phyloP scores from a whole-genome alignment of 1,140 invertebrate genomes.

The Cotesia chilonis region DNA sequence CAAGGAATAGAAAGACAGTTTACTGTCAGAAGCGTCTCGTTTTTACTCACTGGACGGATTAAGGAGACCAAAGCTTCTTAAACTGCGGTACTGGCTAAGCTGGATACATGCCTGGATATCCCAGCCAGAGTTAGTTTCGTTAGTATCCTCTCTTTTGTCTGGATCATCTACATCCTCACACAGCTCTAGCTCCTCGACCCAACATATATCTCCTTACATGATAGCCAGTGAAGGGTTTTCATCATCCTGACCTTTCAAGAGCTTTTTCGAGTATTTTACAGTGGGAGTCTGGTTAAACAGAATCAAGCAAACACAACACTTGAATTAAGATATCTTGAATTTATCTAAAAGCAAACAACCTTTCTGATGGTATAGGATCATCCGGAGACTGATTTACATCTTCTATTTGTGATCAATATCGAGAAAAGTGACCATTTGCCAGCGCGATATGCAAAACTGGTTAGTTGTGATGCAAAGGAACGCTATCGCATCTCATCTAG shows the following conservation, averaged over 20 bases:
- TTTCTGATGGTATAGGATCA: background rate
- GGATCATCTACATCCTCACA: slow-evolving; percentile 49
- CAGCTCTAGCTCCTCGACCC: slow-evolving; percentile 29
- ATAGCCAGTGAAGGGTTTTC: slow-evolving; percentile 25
- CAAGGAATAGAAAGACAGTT: background rate
- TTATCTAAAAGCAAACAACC: background rate
- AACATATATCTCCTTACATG: background rate
- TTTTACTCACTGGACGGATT: slow-evolving; percentile 62
- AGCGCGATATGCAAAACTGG: slow-evolving; percentile 25
- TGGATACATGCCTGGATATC: slow-evolving; percentile 63
- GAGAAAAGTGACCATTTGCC: background rate
- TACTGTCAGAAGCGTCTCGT: slow-evolving; percentile 40
- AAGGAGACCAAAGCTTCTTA: slow-evolving; percentile 66
- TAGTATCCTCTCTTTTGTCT: slow-evolving; percentile 50
- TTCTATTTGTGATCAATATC: no score
- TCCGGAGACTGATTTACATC: background rate
- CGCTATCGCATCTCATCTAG: slow-evolving; percentile 24
- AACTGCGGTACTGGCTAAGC: slow-evolving; percentile 64
- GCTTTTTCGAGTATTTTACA: slow-evolving; percentile 25
- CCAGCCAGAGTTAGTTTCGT: slow-evolving; percentile 31
- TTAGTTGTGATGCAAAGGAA: slow-evolving; percentile 24
- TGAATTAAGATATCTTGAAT: slow-evolving; percentile 5
- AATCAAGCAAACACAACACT: background rate
- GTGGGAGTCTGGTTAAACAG: background rate
- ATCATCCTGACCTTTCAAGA: slow-evolving; percentile 23